Evolutionary conservation across 2,888 invertebrate species (phyloP), one percentile per base, ranked within the genome.

Genomic region (Seira ritae): DNA sequence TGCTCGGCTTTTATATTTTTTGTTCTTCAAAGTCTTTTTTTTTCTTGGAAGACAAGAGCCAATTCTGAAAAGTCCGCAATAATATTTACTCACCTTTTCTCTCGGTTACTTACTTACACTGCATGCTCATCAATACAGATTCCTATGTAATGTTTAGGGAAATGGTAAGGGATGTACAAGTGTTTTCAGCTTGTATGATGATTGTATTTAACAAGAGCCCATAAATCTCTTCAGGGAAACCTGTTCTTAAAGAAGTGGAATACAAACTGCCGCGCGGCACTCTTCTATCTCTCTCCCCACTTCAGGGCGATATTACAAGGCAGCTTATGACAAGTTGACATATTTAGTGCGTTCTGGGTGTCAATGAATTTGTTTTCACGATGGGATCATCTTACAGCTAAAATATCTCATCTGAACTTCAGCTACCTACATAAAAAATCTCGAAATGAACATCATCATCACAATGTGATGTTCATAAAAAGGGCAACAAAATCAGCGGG

Each of bases 301-400:
- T 31, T 31, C 31, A 31, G 31, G 31, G 31, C 8, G 31, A 31
- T 31, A 79, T 79, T 79, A 79, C 79, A 66, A 50, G 67, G 79
- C 50, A 46, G 60, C 71, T 79, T 70, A 79, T 80, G 80, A 80
- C 80, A 80, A 80, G 68, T 73, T 80, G 80, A 80, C 80, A 80
- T 80, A 80, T 80, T 80, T 80, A 80, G 80, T 80, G 73, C 72
- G 73, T 73, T 80, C 67, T 80, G 80, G 73, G 73, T 80, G 80
- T 80, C 80, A 80, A 80, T 80, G 80, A 80, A 73, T 80, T 80
- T 80, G 80, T 73, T 80, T 73, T 31, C 31, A 4, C 60, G 68
- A 73, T 67, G 80, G 73, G 31, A n/a, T 37, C 22, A 68, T 46
- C 73, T 73, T 66, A 68, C 68, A 42, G 62, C 73, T 24, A 68